Evolutionary conservation across 2,888 invertebrate species (phyloP), one percentile per base, ranked within the genome.

Genomic region (Aleiodes leptofemur): DNA sequence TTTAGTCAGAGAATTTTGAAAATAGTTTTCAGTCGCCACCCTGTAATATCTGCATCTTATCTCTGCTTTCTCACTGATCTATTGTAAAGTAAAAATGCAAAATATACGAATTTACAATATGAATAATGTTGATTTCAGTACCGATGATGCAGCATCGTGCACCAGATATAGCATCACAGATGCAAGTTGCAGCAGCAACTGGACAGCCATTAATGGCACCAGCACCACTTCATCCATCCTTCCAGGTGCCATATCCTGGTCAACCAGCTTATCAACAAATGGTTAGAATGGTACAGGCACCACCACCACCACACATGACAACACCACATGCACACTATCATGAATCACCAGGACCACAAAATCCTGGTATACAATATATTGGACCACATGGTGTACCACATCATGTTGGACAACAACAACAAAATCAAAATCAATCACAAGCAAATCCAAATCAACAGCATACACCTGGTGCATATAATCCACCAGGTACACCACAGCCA

Each of bases 191-290:
- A 31, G 95, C 95, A 74, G 92, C 93, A 43, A 96, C 96, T 53
- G 97, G 97, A 0, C 96, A 96, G 89, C 96, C 97, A 4, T 91
- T 97, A 76, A 90, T 97, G 83, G 95, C 96, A 55, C 94, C 96
- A 29, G 95, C 94, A 23, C 95, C 96, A 11, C 91, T 96, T 86
- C 94, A 93, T 86, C 94, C 92, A 82, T 91, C 93, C 86, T 88
- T 89, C 83, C 93, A 92, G 80, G 92, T 93, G 90, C 92, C 92
- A 84, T 93, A 93, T 88, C 91, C 93, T 79, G 92, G 92, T 83
- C 90, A 89, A 76, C 91, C 91, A 74, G 84, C 89, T 71, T 90
- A 90, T 82, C 90, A 90, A 73, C 91, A 90, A 79, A 90, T 92
- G 91, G 90, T 91, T 82, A 90, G 90, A 83, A 88, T 89, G 85